Conservation (phyloP, 1,140 invertebrate species). For the Mamestra configurata region DNA sequence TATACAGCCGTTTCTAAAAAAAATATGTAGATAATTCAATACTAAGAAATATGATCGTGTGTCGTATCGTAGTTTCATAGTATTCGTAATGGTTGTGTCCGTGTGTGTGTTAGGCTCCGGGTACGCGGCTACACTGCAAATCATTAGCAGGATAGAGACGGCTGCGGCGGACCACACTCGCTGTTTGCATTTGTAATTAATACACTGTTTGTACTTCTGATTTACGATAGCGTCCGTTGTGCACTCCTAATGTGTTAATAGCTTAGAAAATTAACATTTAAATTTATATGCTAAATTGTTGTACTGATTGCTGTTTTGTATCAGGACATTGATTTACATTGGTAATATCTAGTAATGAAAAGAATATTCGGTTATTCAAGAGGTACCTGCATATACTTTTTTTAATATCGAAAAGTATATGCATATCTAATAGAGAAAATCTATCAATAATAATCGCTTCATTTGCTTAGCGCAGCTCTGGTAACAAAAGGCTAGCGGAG, state of each 20-base stretch:
- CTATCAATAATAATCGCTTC: too few species aligned
- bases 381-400: too few species aligned
- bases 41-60: background rate
- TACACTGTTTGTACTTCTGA: conserved; percentile 86
- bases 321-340: background rate
- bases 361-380: too few species aligned
- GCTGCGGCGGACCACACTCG: conserved; percentile 83
- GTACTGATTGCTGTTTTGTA: background rate
- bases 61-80: background rate
- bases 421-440: too few species aligned
- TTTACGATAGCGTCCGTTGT: conserved; percentile 82
- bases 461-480: too few species aligned
- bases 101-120: conserved; percentile 33
- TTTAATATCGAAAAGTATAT: too few species aligned
- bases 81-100: conserved; percentile 20
- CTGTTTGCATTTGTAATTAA: conserved; percentile 88
- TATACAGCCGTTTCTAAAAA: too few species aligned
- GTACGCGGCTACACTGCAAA: conserved; percentile 74
- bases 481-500: too few species aligned
- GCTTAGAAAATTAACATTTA: conserved; percentile 78
- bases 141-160: conserved; percentile 86
- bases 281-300: conserved; percentile 50
- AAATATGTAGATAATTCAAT: background rate
- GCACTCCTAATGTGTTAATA: conserved; percentile 84
- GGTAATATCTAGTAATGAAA: background rate